Conservation (phyloP, 2,113 vertebrate genomes). For the Baryphthengus martii region DNA sequence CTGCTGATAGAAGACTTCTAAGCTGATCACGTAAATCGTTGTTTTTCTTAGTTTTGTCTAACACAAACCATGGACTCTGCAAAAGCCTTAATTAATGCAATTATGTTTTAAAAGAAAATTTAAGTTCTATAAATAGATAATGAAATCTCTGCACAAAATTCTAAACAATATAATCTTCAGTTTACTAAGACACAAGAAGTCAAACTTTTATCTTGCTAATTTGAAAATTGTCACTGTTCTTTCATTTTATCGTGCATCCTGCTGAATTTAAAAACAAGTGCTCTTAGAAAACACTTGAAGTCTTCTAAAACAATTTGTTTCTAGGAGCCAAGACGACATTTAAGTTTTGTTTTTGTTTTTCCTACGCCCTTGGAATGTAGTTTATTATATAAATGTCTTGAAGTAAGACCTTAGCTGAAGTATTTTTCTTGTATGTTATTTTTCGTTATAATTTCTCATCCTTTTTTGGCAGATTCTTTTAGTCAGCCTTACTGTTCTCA, state of each 20-base stretch:
- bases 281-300: background rate
- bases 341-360: background rate
- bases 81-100: background rate
- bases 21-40: background rate
- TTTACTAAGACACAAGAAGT: background rate
- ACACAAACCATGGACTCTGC: background rate
- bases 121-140: background rate
- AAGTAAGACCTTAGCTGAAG: background rate
- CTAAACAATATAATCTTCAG: background rate
- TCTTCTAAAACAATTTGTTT: conserved; percentile 2
- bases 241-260: background rate
- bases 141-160: background rate
- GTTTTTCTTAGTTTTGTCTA: background rate
- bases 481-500: background rate
- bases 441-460: background rate
- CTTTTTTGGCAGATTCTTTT: background rate
- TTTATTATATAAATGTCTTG: background rate
- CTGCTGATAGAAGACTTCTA: background rate
- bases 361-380: background rate
- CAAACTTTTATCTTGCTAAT: background rate
- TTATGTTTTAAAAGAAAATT: background rate
- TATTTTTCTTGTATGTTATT: background rate
- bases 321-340: background rate
- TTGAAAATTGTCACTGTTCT: background rate
- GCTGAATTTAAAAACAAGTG: background rate